Percentiles rank a stretch among this genome's conserved stretches.
phyloP scores from a whole-genome alignment of 2,797 vertebrate genomes.

The Tympanoctomys barrerae region DNA sequence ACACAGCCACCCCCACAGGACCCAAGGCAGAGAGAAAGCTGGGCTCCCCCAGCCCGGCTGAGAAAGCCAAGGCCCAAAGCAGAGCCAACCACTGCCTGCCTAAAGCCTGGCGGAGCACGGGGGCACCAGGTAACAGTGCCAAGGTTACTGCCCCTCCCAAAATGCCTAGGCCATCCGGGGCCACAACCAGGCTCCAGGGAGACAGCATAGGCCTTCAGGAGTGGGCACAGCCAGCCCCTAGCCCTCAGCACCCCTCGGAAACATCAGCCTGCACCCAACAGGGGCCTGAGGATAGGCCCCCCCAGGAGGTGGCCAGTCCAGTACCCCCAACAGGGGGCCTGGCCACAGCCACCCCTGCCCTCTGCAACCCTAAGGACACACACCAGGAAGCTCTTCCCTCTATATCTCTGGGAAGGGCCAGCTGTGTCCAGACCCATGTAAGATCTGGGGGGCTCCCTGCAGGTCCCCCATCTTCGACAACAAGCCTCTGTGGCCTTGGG shows the following conservation, averaged over 20 bases:
- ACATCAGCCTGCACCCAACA: neutral
- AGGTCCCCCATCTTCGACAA: fast-evolving
- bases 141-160: neutral
- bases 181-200: slow-evolving; percentile 52
- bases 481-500: neutral
- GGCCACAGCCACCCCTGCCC: fast-evolving
- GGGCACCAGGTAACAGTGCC: neutral
- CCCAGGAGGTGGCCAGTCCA: neutral
- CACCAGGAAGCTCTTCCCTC: neutral
- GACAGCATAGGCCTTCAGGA: slow-evolving; percentile 82
- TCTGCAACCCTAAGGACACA: fast-evolving
- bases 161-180: slow-evolving; percentile 53
- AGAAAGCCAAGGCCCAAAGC: slow-evolving; percentile 56
- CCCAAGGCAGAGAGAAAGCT: neutral
- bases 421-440: neutral
- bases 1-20: neutral
- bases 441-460: fast-evolving
- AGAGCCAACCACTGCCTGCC: slow-evolving; percentile 72
- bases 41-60: fast-evolving
- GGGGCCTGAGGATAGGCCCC: neutral
- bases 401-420: fast-evolving
- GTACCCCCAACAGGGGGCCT: neutral
- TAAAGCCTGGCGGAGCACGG: slow-evolving; percentile 65
- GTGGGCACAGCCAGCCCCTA: slow-evolving; percentile 73
- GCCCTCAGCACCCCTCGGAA: neutral